Base-by-base conservation (phyloP, 2,113 vertebrate species). In the Lepisosteus osseus region DNA sequence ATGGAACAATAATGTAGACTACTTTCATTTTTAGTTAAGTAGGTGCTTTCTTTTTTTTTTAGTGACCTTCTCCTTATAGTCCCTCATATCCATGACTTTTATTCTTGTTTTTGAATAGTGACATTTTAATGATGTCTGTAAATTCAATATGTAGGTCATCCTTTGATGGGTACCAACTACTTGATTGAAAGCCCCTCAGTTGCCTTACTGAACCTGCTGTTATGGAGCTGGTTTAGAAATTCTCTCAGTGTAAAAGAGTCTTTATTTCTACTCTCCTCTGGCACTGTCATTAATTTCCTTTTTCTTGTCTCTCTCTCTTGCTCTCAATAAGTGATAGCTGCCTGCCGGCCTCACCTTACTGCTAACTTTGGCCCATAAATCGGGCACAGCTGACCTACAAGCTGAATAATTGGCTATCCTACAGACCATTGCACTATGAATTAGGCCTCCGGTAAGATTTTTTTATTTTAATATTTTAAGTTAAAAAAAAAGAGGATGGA, bases 321-420 rank as follows among this genome's bases (percentile, higher is more conserved):
- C 11, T 9, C 14, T 45, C 51, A 41, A 67, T 54, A 67, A 64
- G 57, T 55, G 61, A 62, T 61, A 64, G 47, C 13, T 64, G 61
- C 12, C 47, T 54, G 69, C 29, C 45, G 45, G 45, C 54, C 61
- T 71, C 61, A 71, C 69, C 69, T 71, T 62, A 8, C 6, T 61
- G 62, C 61, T 13, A 7, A 42, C 51, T 63, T 59, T 61, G 17
- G 51, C 17, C 17, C 62, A 65, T 65, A 71, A 71, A 54, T 44
- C 45, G 61, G 51, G 41, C 44, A 59, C 65, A 51, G 47, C 45
- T 65, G 61, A 71, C 70, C 61, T 41, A 64, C 55, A 47, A 51
- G 54, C 61, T 65, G 47, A 54, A 6, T 13, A 29, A 71, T 65
- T 14, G 61, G 13, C 15, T 13, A n/a, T 45, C 61, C 61, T 61